phyloP scores from a whole-genome alignment of 2,113 vertebrate genomes.

The Laterallus jamaicensis region DNA sequence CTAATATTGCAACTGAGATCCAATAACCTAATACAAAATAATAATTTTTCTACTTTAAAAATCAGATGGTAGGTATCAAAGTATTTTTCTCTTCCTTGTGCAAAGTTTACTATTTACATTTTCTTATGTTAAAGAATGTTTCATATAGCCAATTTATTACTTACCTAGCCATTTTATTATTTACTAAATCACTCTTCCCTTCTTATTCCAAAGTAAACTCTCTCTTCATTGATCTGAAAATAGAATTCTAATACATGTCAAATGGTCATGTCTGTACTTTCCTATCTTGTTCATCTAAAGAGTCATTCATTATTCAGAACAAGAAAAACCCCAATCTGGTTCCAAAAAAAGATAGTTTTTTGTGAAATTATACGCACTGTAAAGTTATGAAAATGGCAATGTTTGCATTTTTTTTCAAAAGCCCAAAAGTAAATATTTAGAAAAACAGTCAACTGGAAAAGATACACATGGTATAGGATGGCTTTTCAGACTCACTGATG shows the following conservation, averaged over 20 bases:
- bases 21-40: background rate
- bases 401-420: background rate
- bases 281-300: background rate
- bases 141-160: background rate
- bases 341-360: background rate
- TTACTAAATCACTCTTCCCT: background rate
- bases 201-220: background rate
- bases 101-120: background rate
- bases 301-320: background rate
- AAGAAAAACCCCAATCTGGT: background rate
- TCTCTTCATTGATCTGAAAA: background rate
- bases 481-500: background rate
- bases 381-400: background rate
- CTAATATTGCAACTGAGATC: background rate
- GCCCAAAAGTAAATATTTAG: background rate
- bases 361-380: background rate
- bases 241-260: background rate
- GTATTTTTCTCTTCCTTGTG: background rate
- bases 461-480: background rate
- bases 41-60: background rate
- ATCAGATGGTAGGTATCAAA: background rate
- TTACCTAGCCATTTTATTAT: background rate
- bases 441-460: background rate
- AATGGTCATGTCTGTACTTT: background rate
- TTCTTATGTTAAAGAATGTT: background rate